Conservation (phyloP, 1,140 invertebrate genomes). For the Drosophila melanica region DNA sequence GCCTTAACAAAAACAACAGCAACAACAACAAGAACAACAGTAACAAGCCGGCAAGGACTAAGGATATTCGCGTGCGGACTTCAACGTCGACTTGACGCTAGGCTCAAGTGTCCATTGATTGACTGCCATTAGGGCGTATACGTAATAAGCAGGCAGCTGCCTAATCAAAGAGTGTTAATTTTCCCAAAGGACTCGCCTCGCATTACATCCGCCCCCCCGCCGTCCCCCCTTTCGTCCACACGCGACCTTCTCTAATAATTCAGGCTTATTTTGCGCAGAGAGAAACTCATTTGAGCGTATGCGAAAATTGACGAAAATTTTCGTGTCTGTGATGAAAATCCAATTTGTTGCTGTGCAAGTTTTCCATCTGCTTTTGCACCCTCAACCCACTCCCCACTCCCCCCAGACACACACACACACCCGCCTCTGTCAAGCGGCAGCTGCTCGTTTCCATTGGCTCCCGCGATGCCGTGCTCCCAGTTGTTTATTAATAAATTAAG, state of each 20-base stretch:
- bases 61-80: constrained; percentile 30
- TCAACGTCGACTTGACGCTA: constrained; percentile 17
- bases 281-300: constrained; percentile 59
- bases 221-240: too few relatives aligned
- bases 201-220: constrained; percentile 29
- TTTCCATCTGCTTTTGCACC: constrained; percentile 13
- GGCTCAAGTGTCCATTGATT: constrained; percentile 80
- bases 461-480: background rate
- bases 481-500: constrained; percentile 80
- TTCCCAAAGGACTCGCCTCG: constrained; percentile 71
- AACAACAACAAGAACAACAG: background rate
- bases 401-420: too few relatives aligned
- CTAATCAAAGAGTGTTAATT: constrained; percentile 82
- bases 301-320: constrained; percentile 64
- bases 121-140: constrained; percentile 80
- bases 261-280: constrained; percentile 27
- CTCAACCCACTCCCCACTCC: background rate
- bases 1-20: constrained; percentile 8
- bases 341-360: constrained; percentile 65
- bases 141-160: constrained; percentile 63
- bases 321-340: constrained; percentile 71
- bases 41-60: constrained; percentile 33
- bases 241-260: constrained; percentile 6
- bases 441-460: constrained; percentile 36
- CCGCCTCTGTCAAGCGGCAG: constrained; percentile 27